These are phyloP conservation scores for Neocrepidodera transversa DNA, from an alignment of 2,888 invertebrate genomes.

Conservation along the genomic window DNA sequence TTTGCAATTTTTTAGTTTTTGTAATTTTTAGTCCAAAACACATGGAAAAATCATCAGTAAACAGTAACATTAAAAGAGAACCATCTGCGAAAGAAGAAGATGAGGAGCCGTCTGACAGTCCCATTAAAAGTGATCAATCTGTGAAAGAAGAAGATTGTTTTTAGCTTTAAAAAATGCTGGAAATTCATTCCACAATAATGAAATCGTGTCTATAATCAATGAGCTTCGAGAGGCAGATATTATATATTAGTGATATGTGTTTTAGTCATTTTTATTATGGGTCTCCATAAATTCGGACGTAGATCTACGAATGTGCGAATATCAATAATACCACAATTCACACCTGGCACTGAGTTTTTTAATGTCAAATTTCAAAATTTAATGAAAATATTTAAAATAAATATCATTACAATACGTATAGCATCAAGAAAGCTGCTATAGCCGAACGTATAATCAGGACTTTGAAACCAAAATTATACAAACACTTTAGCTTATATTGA, in stretches of 20 bases:
- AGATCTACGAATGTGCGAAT: background rate
- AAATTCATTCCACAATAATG: slow-evolving; percentile 47
- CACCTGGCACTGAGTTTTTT: background rate
- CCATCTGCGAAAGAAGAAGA: background rate
- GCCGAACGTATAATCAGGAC: slow-evolving; percentile 45
- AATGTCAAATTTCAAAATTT: too few species aligned
- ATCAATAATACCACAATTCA: background rate
- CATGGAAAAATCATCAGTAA: background rate
- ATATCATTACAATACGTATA: slow-evolving; percentile 34
- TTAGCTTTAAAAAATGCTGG: slow-evolving; percentile 49
- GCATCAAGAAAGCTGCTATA: slow-evolving; percentile 33
- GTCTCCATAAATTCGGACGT: slow-evolving; percentile 32
- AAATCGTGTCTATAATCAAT: slow-evolving; percentile 53
- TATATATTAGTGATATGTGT: slow-evolving; percentile 17
- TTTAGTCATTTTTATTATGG: slow-evolving; percentile 23
- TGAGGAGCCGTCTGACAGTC: background rate
- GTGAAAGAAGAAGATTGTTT: slow-evolving; percentile 34
- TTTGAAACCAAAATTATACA: slow-evolving; percentile 42
- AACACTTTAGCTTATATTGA: slow-evolving; percentile 42
- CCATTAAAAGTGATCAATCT: background rate
- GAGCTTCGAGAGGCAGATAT: slow-evolving; percentile 35
- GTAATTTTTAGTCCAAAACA: too few species aligned
- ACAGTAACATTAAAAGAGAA: background rate
- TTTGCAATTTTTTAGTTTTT: too few species aligned
- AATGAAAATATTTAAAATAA: too few species aligned